Evolutionary conservation across 2,888 invertebrate species (phyloP), one percentile per base, ranked within the genome.

Genomic region (Plagodis pulveraria): DNA sequence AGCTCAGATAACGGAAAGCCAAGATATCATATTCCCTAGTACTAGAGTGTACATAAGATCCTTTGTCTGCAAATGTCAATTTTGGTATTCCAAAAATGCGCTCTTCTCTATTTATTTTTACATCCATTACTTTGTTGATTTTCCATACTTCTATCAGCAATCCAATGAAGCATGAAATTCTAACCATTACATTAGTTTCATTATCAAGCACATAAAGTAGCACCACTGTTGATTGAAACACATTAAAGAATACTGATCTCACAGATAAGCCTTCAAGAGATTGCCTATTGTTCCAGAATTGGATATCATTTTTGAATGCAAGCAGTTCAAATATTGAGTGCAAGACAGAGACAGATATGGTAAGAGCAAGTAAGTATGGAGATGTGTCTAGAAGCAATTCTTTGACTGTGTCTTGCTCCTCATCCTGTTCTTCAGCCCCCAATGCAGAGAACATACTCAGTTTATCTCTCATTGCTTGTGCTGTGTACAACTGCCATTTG

Each of bases 301-400:
- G 99, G 77, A 99, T 99, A 86, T 99, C 99, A 92, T 99, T 99
- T 93, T 99, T 99, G 87, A 99, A 99, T 45, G 99, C 99, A 56
- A 99, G 93, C 71, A 99, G 95, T 87, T 99, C 99, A 93, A 99
- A 99, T 65, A 99, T 95, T 58, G 98, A 99, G 91, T 99, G 99
- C 22, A 99, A 93, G 58, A 99, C 95, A 0, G 99, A 99, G 0
- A 99, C 96, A 53, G 96, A 94, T 62, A 99, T 95, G 2, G 99
- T 99, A 56, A 99, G 84, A 5, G 95, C 99, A 42, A 99, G 93
- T 40, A 99, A 93, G 80, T 99, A 98, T 0, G 99, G 98, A 79
- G 98, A 99, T 0, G 99, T 99, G 78, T 99, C 99, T 61, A 99
- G 87, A 57, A 99, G 94, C 0, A 99, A 96, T 91, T 99, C 98